phyloP scores from a whole-genome alignment of 1,140 invertebrate species.

The Diachasma alloeum region DNA sequence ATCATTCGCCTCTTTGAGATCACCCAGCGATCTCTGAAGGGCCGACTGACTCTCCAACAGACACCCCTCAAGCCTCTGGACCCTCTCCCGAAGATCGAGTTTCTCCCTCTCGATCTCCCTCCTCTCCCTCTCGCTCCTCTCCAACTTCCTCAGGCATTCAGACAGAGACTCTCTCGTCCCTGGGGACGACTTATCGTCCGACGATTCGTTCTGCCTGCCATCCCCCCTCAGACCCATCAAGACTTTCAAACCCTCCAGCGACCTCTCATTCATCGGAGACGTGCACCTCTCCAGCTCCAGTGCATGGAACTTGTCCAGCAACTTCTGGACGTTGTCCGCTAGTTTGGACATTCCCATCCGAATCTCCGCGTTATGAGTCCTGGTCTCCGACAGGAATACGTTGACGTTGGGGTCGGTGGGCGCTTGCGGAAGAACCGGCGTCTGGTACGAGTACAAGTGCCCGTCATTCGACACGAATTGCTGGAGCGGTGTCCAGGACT shows the following conservation, averaged over 20 bases:
- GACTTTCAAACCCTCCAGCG: slow-evolving; percentile 49
- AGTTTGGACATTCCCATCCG: slow-evolving; percentile 62
- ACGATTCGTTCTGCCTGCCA: not conserved
- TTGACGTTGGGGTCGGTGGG: slow-evolving; percentile 52
- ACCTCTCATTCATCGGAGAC: slow-evolving; percentile 42
- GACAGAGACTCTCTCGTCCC: slow-evolving; percentile 37
- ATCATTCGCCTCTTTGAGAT: slow-evolving; percentile 31
- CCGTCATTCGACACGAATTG: slow-evolving; percentile 45
- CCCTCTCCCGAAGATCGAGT: slow-evolving; percentile 24
- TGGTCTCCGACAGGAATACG: slow-evolving; percentile 58
- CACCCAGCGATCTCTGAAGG: slow-evolving; percentile 9
- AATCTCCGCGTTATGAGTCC: slow-evolving; percentile 61
- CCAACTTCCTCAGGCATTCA: slow-evolving; percentile 31
- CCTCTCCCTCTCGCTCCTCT: slow-evolving; percentile 24
- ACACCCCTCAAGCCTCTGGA: slow-evolving; percentile 40
- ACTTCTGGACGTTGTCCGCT: slow-evolving; percentile 61
- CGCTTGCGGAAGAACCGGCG: slow-evolving; percentile 39
- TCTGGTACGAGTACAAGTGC: slow-evolving; percentile 44
- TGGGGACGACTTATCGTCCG: not conserved
- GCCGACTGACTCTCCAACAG: slow-evolving; percentile 34
- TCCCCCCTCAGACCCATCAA: slow-evolving; percentile 41
- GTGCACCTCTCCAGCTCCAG: slow-evolving; percentile 54
- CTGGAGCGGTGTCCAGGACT: slow-evolving; percentile 6
- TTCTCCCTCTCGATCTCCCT: slow-evolving; percentile 29
- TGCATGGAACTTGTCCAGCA: slow-evolving; percentile 58